These are phyloP conservation scores for Turdus rufiventris DNA, from an alignment of 2,113 vertebrate species.

Conservation along the genomic window DNA sequence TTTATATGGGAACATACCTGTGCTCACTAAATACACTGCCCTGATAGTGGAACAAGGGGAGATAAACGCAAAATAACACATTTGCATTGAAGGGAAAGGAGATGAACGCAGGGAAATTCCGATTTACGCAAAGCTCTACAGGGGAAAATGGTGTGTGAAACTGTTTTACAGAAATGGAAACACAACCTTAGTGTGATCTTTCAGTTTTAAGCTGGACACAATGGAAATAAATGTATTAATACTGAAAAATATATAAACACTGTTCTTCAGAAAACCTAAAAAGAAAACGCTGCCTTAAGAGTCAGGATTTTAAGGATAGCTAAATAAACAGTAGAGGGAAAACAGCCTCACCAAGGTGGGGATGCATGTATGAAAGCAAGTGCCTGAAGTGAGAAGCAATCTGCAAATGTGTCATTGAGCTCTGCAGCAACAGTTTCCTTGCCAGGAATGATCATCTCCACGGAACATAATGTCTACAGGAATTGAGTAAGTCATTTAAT, in stretches of 20 bases:
- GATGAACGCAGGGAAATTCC: background rate
- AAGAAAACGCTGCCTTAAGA: background rate
- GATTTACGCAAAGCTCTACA: background rate
- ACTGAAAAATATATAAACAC: background rate
- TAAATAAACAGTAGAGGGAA: background rate
- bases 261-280: background rate
- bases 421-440: background rate
- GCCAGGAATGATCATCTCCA: background rate
- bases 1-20: background rate
- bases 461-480: background rate
- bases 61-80: background rate
- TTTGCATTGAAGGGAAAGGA: background rate
- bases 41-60: background rate
- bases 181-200: background rate
- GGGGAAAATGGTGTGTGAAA: background rate
- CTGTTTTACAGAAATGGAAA: background rate
- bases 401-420: background rate
- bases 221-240: background rate
- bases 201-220: background rate
- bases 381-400: background rate
- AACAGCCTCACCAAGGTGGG: background rate
- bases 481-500: slow-evolving; percentile 6
- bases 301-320: background rate
- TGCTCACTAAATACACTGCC: background rate
- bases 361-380: background rate